Percentiles rank a stretch among this genome's conserved stretches.
Conservation (phyloP, 1,140 invertebrate species). For the Conus betulinus region DNA sequence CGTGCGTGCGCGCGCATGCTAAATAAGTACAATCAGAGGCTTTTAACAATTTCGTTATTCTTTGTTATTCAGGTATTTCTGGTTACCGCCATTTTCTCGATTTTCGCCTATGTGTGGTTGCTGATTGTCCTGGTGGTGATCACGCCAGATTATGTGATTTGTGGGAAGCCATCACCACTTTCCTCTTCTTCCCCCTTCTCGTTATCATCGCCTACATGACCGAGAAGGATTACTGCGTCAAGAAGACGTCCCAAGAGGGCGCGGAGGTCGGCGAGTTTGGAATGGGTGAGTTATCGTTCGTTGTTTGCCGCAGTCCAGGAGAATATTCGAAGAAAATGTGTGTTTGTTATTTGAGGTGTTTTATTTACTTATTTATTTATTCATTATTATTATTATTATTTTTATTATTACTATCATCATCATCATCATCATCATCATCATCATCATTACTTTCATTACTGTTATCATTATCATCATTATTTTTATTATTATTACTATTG, state of each 20-base stretch:
- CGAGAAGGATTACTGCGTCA: constrained; percentile 77
- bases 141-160: constrained; percentile 78
- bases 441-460: too few relatives aligned
- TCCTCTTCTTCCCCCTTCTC: constrained; percentile 80
- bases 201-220: constrained; percentile 77
- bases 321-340: too few relatives aligned
- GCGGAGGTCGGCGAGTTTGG: constrained; percentile 53
- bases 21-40: too few relatives aligned
- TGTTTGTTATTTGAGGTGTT: background rate
- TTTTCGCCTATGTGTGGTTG: constrained; percentile 83
- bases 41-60: too few relatives aligned
- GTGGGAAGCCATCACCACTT: constrained; percentile 82
- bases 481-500: too few relatives aligned
- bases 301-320: background rate
- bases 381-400: too few relatives aligned
- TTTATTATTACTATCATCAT: too few relatives aligned
- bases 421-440: too few relatives aligned
- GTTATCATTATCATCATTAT: too few relatives aligned
- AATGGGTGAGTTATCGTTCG: constrained; percentile 51
- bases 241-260: constrained; percentile 44
- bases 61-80: constrained; percentile 76
- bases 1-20: too few relatives aligned
- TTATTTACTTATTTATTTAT: too few relatives aligned
- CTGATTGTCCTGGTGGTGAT: constrained; percentile 78
- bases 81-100: constrained; percentile 79